Evolutionary conservation across 2,113 vertebrate genomes (phyloP).

Genomic region (Rissa tridactyla): DNA sequence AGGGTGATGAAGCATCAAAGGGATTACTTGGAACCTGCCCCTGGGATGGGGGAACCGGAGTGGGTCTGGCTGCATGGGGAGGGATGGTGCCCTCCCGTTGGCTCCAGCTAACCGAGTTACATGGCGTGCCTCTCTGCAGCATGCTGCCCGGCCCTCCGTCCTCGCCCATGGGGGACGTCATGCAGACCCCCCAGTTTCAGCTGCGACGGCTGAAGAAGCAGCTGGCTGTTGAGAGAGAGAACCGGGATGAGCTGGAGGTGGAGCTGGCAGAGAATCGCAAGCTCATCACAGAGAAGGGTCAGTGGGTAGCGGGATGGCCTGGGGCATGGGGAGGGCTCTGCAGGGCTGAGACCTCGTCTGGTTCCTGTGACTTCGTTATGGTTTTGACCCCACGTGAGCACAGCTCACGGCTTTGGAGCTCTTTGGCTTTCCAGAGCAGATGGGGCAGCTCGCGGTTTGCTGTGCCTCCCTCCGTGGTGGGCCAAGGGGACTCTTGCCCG

Average conservation of each 20-base stretch:
- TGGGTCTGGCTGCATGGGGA: background rate
- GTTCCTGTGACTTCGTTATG: background rate
- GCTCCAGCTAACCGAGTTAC: background rate
- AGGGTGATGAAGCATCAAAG: background rate
- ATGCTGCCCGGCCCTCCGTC: conserved; percentile 57
- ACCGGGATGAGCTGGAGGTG: conserved; percentile 81
- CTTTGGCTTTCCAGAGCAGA: background rate
- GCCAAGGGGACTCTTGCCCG: background rate
- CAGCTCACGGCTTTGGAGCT: background rate
- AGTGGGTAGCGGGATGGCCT: accelerated
- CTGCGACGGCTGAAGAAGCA: conserved; percentile 82
- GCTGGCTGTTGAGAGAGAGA: conserved; percentile 79
- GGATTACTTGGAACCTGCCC: background rate
- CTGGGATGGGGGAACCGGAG: background rate
- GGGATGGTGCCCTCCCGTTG: accelerated
- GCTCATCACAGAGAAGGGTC: conserved; percentile 83
- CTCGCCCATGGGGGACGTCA: conserved; percentile 86
- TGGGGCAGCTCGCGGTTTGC: background rate
- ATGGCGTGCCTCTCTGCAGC: conserved; percentile 7
- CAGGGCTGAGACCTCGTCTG: background rate
- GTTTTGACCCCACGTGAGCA: background rate
- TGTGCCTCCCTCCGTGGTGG: background rate
- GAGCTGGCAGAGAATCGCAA: conserved; percentile 77
- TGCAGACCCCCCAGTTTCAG: conserved; percentile 91
- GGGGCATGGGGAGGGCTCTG: background rate